Evolutionary conservation across 1,140 invertebrate genomes (phyloP), one percentile per base, ranked within the genome.

Genomic region (Heliconius melpomene): DNA sequence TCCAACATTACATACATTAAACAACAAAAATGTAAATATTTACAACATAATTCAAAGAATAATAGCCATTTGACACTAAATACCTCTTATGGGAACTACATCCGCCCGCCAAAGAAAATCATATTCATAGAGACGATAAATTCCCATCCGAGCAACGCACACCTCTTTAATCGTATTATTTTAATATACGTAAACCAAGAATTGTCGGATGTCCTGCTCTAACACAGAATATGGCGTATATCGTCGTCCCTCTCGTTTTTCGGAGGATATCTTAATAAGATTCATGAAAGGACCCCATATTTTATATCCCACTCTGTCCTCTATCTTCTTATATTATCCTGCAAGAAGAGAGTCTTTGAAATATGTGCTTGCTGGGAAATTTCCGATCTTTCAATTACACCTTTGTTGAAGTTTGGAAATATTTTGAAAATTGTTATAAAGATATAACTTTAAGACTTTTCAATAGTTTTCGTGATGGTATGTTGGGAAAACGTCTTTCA

Each of bases 261-360:
- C 88, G 95, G 93, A 93, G 95, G 95, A 96, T 96, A 96, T 96
- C 95, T 96, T 96, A 96, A 96, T 96, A 96, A 96, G 95, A 96
- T 96, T 96, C 95, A 96, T 96, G 95, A 96, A 96, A 96, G 95
- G 95, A 95, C 95, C 95, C 95, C 95, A 96, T 96, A 96, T 96
- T 96, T 96, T 96, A 96, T 96, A 95, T 95, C 95, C 95, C 92
- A 95, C 90, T 93, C 93, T 93, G 93, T 95, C 94, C 93, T 95
- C 94, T 95, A 95, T 95, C 94, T 95, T 90, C 92, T 94, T 94
- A 95, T 95, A 95, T 95, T 95, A 95, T 95, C 94, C 94, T 86
- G 88, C 84, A 86, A 89, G 90, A 91, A 90, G 88, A 88, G 88
- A 85, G 88, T 85, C 85, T 92, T 92, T 94, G 93, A 94, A 94